Base-by-base conservation (phyloP, 2,888 invertebrate species). In the Apodemia mormo region DNA sequence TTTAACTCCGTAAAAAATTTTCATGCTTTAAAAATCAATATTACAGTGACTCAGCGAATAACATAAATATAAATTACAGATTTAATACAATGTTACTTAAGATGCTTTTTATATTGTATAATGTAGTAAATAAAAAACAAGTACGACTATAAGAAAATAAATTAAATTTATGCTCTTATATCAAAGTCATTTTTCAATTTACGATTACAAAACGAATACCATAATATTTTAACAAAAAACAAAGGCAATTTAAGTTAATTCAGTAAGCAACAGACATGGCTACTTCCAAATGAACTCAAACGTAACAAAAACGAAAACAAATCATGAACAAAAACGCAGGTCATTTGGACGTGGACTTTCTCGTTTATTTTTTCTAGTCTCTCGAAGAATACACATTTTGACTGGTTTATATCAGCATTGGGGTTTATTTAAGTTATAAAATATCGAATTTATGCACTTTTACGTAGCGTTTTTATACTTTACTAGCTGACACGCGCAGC, bases 271-370 rank as follows among this genome's bases (percentile, higher is more conserved):
- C 86, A 85, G 89, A 88, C 90, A 85, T 88, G 87, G 92, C 91
- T 90, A 90, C 93, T 92, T 90, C 90, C 85, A 93, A 93, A 92
- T 93, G 92, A 93, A 92, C 91, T 90, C 91, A 89, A 92, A 90
- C 85, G 88, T 87, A 88, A 92, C 90, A 92, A 92, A 93, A 92
- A 92, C 87, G 86, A 91, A 90, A 92, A 92, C 90, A 92, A 92
- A 91, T 87, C 89, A 81, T 87, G 87, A 82, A 93, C 89, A 92
- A 93, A 93, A 93, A 93, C 89, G 87, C 91, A 89, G 93, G 92
- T 92, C 92, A 92, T 91, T 92, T 91, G 89, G 87, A 85, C 83
- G 84, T 89, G 85, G 90, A 88, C 87, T 90, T 85, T 88, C 88
- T 89, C 83, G 87, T 92, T 90, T 91, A 86, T 92, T 92, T 92